Evolutionary conservation across 2,797 vertebrate species (phyloP).

Genomic region (Cirrhinus mrigala): DNA sequence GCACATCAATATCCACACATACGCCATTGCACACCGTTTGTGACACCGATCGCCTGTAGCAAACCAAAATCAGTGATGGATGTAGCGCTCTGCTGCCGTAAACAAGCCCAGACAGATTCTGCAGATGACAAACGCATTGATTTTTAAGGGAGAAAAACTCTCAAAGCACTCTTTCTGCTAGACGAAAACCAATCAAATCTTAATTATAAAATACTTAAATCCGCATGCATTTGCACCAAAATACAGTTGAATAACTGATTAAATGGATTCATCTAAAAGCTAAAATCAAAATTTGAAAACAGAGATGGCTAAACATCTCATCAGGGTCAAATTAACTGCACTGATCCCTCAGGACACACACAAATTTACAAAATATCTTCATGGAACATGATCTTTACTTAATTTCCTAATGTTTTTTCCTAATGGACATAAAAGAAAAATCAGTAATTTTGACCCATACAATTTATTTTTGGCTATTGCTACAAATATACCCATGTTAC

Average conservation of each 20-base stretch:
- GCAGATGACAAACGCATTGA: not conserved
- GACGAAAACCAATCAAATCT: not conserved
- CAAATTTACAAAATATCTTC: too few relatives aligned
- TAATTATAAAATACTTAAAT: not conserved
- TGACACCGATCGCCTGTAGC: not conserved
- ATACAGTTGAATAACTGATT: not conserved
- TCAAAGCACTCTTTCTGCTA: not conserved
- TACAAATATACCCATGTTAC: too few relatives aligned
- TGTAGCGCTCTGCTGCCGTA: not conserved
- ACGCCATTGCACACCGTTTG: not conserved
- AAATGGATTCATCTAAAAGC: not conserved
- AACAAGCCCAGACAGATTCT: not conserved
- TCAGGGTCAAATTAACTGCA: not conserved
- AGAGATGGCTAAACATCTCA: not conserved
- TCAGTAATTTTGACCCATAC: too few relatives aligned
- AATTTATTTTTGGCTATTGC: too few relatives aligned
- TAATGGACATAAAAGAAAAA: too few relatives aligned
- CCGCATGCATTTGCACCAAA: not conserved
- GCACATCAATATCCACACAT: not conserved
- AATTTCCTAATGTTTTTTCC: too few relatives aligned
- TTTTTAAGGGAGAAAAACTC: not conserved
- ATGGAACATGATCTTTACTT: too few relatives aligned
- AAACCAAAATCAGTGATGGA: not conserved
- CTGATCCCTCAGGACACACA: not conserved
- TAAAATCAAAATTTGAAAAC: not conserved